Percentiles rank a stretch among this genome's conserved stretches.
Evolutionary conservation across 1,140 invertebrate species (phyloP).

Genomic region (Cardiocondyla obscurior): DNA sequence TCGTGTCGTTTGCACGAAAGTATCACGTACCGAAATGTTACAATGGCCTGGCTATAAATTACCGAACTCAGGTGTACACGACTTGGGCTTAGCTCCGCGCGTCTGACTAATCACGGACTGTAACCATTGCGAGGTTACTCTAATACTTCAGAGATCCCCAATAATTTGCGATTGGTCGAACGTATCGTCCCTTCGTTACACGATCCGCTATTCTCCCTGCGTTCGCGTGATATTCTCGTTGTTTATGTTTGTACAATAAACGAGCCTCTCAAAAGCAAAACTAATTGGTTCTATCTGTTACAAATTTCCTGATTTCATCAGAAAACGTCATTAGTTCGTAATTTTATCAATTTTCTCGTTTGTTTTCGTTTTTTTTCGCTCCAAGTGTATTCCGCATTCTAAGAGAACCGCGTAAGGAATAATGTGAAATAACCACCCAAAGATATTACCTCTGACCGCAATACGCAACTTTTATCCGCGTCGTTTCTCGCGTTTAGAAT

Average conservation of each 20-base stretch:
- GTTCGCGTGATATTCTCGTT: not conserved
- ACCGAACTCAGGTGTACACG: constrained; percentile 54
- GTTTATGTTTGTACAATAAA: not conserved
- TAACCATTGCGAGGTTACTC: constrained; percentile 55
- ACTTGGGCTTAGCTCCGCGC: constrained; percentile 45
- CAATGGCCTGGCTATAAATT: constrained; percentile 38
- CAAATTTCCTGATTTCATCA: not conserved
- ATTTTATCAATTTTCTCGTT: not conserved
- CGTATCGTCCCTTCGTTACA: constrained; percentile 10
- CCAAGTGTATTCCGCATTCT: not conserved
- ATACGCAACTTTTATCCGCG: not conserved
- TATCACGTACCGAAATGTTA: constrained; percentile 44
- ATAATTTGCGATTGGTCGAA: constrained; percentile 44
- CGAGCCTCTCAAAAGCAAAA: not conserved
- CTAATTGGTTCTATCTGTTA: not conserved
- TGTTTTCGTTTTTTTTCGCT: not conserved
- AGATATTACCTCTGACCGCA: not conserved
- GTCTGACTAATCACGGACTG: constrained; percentile 60
- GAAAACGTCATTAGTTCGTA: not conserved
- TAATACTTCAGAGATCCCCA: constrained; percentile 41
- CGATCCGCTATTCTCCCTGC: not conserved
- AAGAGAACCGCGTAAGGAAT: not conserved
- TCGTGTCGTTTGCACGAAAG: not conserved
- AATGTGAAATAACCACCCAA: not conserved
- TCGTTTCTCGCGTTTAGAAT: not conserved